Percentiles rank a stretch among this genome's conserved stretches.
Evolutionary conservation across 1,140 invertebrate species (phyloP).

Genomic region (Lysiphlebus fabarum): DNA sequence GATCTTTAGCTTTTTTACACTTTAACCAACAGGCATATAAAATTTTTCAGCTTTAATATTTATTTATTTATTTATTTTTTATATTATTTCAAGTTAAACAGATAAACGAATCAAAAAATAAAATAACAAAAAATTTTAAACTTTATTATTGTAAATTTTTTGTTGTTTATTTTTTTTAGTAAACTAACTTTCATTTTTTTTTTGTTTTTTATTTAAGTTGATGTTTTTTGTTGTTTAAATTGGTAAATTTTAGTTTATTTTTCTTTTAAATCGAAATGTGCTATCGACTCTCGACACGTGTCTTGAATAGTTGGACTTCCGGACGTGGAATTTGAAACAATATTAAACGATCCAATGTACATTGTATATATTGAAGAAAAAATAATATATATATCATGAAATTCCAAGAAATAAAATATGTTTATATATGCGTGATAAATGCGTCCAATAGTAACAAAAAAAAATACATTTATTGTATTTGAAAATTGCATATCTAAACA

Average conservation of each 20-base stretch:
- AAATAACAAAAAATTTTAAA: neutral
- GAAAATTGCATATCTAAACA: neutral
- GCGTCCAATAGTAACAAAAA: conserved; percentile 1
- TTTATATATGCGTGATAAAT: conserved; percentile 11
- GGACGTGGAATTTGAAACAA: neutral
- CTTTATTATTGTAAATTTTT: neutral
- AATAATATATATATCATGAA: neutral
- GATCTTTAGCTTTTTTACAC: conserved; percentile 3
- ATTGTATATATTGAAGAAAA: conserved; percentile 2
- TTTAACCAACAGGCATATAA: no score
- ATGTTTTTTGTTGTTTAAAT: neutral
- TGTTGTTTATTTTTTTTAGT: neutral
- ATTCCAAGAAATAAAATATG: neutral
- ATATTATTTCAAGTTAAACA: neutral
- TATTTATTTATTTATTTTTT: neutral
- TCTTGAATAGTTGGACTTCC: conserved; percentile 7
- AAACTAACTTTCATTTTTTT: neutral
- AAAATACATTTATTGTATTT: neutral
- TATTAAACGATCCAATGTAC: neutral
- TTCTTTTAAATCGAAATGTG: neutral
- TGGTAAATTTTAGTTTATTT: neutral
- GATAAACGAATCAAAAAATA: neutral
- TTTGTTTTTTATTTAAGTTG: no score
- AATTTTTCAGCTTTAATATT: neutral
- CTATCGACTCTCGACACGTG: conserved; percentile 1